phyloP scores from a whole-genome alignment of 2,113 vertebrate species.

The Dasyurus viverrinus region DNA sequence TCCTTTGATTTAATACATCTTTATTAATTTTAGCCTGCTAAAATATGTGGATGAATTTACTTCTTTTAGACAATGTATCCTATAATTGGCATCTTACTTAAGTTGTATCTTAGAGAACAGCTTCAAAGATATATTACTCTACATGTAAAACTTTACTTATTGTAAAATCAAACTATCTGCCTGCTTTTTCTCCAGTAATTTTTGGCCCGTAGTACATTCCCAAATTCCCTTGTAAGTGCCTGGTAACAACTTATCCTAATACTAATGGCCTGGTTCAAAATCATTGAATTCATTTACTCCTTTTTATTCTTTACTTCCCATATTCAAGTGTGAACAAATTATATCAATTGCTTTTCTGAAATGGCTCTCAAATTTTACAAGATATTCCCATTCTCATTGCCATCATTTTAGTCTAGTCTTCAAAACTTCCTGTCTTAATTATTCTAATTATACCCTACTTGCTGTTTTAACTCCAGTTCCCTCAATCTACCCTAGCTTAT shows the following conservation, averaged over 20 bases:
- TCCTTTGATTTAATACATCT: background rate
- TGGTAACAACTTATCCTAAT: background rate
- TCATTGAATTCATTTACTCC: background rate
- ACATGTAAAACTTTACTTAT: slow-evolving; percentile 3
- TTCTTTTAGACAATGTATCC: background rate
- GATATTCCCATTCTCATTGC: background rate
- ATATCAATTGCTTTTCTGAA: background rate
- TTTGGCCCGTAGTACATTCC: background rate
- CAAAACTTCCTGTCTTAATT: background rate
- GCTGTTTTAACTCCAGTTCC: background rate
- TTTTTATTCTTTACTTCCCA: background rate
- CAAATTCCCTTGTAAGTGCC: background rate
- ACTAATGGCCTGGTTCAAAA: background rate
- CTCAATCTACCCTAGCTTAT: background rate
- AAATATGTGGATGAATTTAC: slow-evolving; percentile 1
- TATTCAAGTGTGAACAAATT: background rate
- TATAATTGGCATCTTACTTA: background rate
- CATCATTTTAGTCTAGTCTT: background rate
- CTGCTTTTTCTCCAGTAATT: fast-evolving
- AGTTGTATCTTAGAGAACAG: background rate
- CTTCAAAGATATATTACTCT: background rate
- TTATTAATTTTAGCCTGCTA: slow-evolving; percentile 22
- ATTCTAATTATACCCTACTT: background rate
- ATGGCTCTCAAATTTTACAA: background rate
- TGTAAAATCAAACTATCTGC: slow-evolving; percentile 6